A percentile compares a stretch with the other conserved stretches of the same genome.
Conservation (phyloP, 2,888 invertebrate genomes). For the Drosophila bunnanda region DNA sequence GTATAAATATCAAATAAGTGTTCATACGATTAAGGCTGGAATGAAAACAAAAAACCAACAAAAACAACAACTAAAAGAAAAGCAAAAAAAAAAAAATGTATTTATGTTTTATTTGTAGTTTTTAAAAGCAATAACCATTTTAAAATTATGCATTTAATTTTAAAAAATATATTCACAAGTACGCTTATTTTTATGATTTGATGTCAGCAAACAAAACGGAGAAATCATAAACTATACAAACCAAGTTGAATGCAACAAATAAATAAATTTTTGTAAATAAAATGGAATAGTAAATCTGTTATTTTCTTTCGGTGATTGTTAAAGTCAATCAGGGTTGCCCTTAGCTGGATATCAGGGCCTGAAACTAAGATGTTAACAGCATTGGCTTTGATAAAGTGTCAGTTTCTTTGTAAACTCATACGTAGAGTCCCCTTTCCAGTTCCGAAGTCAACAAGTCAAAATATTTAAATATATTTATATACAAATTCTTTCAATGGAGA, state of each 20-base stretch:
- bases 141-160: slow-evolving; percentile 62
- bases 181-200: slow-evolving; percentile 79
- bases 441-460: background rate
- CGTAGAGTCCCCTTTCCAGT: background rate
- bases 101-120: slow-evolving; percentile 61
- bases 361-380: background rate
- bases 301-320: background rate
- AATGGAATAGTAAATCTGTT: slow-evolving; percentile 20
- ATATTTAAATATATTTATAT: background rate
- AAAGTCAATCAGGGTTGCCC: too few relatives aligned
- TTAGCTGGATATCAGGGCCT: too few relatives aligned
- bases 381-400: background rate
- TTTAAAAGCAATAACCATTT: slow-evolving; percentile 66
- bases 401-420: background rate
- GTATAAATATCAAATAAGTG: slow-evolving; percentile 58
- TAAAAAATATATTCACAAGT: slow-evolving; percentile 68
- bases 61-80: slow-evolving; percentile 43
- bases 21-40: slow-evolving; percentile 67
- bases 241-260: slow-evolving; percentile 58
- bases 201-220: slow-evolving; percentile 64
- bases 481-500: background rate
- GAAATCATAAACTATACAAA: slow-evolving; percentile 38
- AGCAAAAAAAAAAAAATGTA: slow-evolving; percentile 32
- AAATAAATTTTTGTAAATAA: slow-evolving; percentile 59
- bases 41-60: slow-evolving; percentile 49